Evolutionary conservation across 2,797 vertebrate genomes (phyloP).

Genomic region (Parambassis ranga): DNA sequence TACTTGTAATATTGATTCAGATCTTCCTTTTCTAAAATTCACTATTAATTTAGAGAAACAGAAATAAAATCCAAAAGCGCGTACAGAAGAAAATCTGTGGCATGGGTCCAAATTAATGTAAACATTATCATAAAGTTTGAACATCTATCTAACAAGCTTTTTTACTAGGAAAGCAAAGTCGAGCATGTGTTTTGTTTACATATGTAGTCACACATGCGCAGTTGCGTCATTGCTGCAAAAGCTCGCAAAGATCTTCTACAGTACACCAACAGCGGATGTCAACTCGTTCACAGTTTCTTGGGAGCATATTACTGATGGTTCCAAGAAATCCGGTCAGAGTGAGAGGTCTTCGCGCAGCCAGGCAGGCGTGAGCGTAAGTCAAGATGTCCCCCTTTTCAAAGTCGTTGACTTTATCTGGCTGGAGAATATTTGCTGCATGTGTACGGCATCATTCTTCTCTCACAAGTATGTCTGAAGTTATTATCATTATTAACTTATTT

Average conservation of each 20-base stretch:
- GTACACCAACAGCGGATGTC: background rate
- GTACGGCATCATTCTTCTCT: conserved; percentile 58
- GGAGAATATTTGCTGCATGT: background rate
- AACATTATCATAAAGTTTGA: no score
- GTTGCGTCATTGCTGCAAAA: background rate
- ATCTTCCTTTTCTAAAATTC: no score
- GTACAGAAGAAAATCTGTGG: no score
- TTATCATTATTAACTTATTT: fast-evolving
- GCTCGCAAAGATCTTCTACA: conserved; percentile 20
- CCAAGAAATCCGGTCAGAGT: background rate
- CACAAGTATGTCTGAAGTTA: conserved; percentile 39
- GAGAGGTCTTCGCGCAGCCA: conserved; percentile 2
- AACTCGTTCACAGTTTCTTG: background rate
- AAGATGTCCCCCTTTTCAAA: conserved; percentile 51
- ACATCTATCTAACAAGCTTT: no score
- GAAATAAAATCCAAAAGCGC: no score
- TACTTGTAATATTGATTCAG: no score
- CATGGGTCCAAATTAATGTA: no score
- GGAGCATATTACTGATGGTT: no score
- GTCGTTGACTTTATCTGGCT: background rate
- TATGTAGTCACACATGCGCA: background rate
- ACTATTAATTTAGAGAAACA: no score
- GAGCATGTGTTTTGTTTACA: background rate
- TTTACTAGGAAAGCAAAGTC: background rate
- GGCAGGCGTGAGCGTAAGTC: no score